Base-by-base conservation (phyloP, 2,888 invertebrate species). In the Oligia fasciuncula region DNA sequence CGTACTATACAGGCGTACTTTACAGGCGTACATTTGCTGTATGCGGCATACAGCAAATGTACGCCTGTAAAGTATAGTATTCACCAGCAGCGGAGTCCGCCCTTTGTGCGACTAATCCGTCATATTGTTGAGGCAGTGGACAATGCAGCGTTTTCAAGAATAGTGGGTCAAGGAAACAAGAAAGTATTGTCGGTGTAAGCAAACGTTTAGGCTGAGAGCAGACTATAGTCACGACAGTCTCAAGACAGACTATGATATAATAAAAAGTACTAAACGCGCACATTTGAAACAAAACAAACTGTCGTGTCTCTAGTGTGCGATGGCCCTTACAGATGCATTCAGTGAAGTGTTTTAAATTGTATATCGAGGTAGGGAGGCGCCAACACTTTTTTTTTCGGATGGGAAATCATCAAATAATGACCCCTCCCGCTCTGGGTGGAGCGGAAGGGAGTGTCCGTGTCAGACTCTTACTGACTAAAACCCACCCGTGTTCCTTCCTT, bases 111-210 rank as follows among this genome's bases (percentile, higher is more conserved):
- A n/a, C 62, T 66, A 67, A 85, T 76, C 85, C 54, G 62, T 63
- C 46, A 66, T 65, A 73, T 73, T 76, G 62, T 82, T 40, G 71
- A 51, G 29, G 69, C 4, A n/a, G 63, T 19, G 49, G 46, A 79
- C 79, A 76, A 73, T 76, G n/a, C 54, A 54, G 60, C 49, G 57
- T 75, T 71, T 73, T 85, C 75, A 71, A 77, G 67, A 67, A 68
- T 17, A 67, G 49, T 71, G 49, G 79, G 83, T 76, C 87, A 83
- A 77, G 81, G 77, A 83, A 76, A 82, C 71, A 73, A 76, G 83
- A 85, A 80, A 85, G 85, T 80, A 60, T 83, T 73, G 69, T 65
- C 77, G 83, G 79, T 78, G 79, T 78, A 81, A 73, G 67, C 54
- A 80, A 72, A 80, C 75, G 75, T 73, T 46, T 73, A 70, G 29